These are phyloP conservation scores for Otolemur crassicaudatus DNA, from an alignment of 2,797 vertebrate species.

Conservation along the genomic window DNA sequence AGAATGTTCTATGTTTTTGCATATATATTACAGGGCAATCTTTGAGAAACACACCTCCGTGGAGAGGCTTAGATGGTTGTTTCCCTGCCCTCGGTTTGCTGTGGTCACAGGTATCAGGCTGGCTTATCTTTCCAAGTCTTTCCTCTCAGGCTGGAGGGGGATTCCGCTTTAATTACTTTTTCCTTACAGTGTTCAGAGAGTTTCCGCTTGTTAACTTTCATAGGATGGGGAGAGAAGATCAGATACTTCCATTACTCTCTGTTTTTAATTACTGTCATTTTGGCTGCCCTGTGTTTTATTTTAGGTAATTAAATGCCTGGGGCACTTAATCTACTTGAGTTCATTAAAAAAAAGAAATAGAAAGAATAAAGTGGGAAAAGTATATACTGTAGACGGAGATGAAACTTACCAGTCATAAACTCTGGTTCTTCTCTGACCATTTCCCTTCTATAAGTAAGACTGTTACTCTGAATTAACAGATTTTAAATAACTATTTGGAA, in stretches of 20 bases:
- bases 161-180: not conserved
- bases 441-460: slow-evolving; percentile 10
- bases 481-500: not conserved
- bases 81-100: not conserved
- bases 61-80: not conserved
- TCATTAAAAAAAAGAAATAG: not conserved
- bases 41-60: not conserved
- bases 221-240: not conserved
- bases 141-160: not conserved
- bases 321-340: slow-evolving; percentile 9
- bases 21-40: not conserved
- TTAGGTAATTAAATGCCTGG: slow-evolving; percentile 36
- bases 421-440: slow-evolving; percentile 18
- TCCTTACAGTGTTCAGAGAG: slow-evolving; percentile 7
- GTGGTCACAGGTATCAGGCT: not conserved
- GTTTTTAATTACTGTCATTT: slow-evolving; percentile 42
- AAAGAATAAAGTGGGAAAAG: not conserved
- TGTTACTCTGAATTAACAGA: not conserved
- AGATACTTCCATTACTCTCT: not conserved
- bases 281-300: not conserved
- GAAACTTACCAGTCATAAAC: not conserved
- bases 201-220: slow-evolving; percentile 1
- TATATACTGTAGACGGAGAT: not conserved
- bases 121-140: not conserved
- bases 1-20: not conserved